A percentile compares a stretch with the other conserved stretches of the same genome.
phyloP scores from a whole-genome alignment of 2,797 vertebrate species.

The Hafferia zeledoni region DNA sequence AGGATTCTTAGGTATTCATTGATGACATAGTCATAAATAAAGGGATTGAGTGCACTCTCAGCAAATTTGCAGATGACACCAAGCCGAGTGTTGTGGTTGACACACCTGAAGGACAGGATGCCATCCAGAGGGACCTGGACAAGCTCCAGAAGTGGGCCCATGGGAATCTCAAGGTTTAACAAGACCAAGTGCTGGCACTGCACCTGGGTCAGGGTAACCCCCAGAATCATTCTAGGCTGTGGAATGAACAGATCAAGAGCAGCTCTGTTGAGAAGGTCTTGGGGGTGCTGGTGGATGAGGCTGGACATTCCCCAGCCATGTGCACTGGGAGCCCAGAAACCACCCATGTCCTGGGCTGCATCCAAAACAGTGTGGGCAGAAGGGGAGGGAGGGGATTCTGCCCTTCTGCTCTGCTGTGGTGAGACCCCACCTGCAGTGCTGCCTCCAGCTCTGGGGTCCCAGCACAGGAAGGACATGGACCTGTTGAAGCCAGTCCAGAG shows the following conservation, averaged over 20 bases:
- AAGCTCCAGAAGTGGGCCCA: accelerated
- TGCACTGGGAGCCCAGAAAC: background rate
- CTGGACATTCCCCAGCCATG: background rate
- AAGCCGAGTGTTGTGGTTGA: background rate
- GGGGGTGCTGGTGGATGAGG: background rate
- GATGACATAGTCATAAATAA: background rate
- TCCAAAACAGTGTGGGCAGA: background rate
- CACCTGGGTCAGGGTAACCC: accelerated
- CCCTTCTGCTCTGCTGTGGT: background rate
- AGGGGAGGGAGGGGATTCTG: background rate
- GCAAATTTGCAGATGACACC: background rate
- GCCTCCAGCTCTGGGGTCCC: background rate
- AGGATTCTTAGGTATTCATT: background rate
- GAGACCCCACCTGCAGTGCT: background rate
- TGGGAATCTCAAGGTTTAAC: background rate
- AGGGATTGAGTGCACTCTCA: background rate
- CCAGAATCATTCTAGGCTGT: accelerated
- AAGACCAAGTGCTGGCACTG: background rate
- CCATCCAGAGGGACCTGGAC: background rate
- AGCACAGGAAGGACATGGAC: background rate
- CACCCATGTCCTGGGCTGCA: background rate
- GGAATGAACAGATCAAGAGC: background rate
- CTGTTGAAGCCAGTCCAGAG: background rate
- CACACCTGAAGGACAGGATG: background rate
- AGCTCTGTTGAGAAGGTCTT: background rate